phyloP scores from a whole-genome alignment of 2,888 invertebrate genomes.

The Pherbina coryleti region DNA sequence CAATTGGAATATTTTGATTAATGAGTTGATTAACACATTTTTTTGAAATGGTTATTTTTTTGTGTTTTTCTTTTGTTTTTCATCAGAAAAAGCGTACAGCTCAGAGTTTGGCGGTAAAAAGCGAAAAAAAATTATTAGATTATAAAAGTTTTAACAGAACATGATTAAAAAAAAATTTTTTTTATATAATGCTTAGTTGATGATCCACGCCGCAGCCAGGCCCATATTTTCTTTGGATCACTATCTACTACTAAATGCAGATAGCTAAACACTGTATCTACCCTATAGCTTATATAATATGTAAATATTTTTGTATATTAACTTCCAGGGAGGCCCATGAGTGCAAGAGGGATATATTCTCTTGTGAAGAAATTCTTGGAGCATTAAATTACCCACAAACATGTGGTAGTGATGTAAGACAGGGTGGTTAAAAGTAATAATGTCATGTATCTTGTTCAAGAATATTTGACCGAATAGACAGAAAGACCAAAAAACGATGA shows the following conservation, averaged over 20 bases:
- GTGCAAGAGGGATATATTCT: no score
- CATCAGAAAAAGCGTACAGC: not conserved
- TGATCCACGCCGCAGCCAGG: not conserved
- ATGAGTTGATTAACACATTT: not conserved
- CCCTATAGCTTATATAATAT: not conserved
- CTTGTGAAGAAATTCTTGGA: no score
- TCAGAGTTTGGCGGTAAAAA: not conserved
- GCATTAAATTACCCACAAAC: no score
- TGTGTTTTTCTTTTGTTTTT: not conserved
- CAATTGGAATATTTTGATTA: constrained; percentile 13
- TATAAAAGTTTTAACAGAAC: not conserved
- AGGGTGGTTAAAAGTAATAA: no score
- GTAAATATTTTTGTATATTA: no score
- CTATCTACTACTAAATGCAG: not conserved
- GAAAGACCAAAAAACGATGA: no score
- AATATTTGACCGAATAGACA: no score
- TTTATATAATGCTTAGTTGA: not conserved
- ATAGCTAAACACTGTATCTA: not conserved
- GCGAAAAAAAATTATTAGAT: not conserved
- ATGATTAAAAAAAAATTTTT: not conserved
- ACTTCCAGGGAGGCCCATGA: no score
- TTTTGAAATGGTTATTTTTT: not conserved
- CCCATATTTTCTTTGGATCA: no score
- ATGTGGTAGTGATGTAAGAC: no score
- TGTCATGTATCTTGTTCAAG: no score